A percentile compares a stretch with the other conserved stretches of the same genome.
Evolutionary conservation across 2,113 vertebrate species (phyloP).

Genomic region (Platycercus adscitus): DNA sequence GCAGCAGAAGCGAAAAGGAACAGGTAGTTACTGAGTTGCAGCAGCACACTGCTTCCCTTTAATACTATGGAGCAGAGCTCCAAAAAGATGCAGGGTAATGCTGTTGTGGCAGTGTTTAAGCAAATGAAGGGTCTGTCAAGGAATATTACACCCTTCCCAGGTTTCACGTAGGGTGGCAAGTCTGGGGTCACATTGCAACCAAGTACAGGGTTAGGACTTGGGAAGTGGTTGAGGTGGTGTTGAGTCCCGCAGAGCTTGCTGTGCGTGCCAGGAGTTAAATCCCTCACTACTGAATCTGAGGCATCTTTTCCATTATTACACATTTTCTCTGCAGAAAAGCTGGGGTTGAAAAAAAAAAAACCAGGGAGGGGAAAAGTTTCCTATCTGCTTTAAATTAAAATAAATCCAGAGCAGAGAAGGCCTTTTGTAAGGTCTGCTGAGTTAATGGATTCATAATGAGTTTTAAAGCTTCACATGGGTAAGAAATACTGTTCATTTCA

Average conservation of each 20-base stretch:
- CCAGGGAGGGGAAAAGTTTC: slow-evolving; percentile 44
- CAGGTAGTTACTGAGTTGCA: background rate
- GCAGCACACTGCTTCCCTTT: background rate
- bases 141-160: background rate
- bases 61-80: rapidly evolving
- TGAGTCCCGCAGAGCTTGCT: background rate
- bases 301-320: background rate
- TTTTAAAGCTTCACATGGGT: slow-evolving; percentile 83
- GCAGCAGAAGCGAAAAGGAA: background rate
- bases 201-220: background rate
- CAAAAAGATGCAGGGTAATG: background rate
- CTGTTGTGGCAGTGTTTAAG: background rate
- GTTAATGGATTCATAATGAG: slow-evolving; percentile 88
- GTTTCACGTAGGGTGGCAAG: background rate
- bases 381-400: slow-evolving; percentile 78
- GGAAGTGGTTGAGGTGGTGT: background rate
- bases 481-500: slow-evolving; percentile 85
- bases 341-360: slow-evolving; percentile 30
- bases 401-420: slow-evolving; percentile 77
- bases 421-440: slow-evolving; percentile 86
- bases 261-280: background rate
- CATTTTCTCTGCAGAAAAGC: background rate
- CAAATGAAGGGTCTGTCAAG: background rate
- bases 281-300: background rate
- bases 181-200: background rate